Base-by-base conservation (phyloP, 2,888 invertebrate species). In the Sialis fuliginosa region DNA sequence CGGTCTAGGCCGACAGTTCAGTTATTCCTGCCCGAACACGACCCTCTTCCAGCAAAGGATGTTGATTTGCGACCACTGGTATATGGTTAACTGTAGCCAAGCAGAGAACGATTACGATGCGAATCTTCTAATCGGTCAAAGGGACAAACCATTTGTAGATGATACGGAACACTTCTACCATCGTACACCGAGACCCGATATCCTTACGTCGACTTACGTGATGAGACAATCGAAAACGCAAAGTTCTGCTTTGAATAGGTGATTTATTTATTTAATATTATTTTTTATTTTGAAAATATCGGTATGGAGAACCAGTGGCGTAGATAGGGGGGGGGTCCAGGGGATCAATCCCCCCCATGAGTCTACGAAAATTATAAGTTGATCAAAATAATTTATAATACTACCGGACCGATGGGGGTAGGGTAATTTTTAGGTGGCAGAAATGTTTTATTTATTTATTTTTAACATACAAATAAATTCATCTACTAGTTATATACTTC, bases 51-150 rank as follows among this genome's bases (percentile, higher is more conserved):
- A 84, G 61, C 84, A 84, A 62, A 68, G 83, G 42, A 83, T 84
- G 82, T 69, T 84, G 51, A 77, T 85, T 60, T 85, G 84, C 59
- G 83, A 84, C 63, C 84, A 85, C 60, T 79, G 79, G 83, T 83
- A 83, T 62, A 82, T 83, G 81, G 84, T 84, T 49, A 81, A 83
- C 64, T 84, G 84, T 57, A 78, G 79, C 55, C 74, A 72, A 60
- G 75, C 81, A 0, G 77, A 79, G 56, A 65, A 67, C 48, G 76
- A 81, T 57, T 83, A 81, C 57, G 68, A 70, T 43, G 81, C 81
- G 8, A 83, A 84, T 60, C 63, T 81, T 10, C 66, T 82, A 4
- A 82, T 83, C 47, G 83, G 82, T 2, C 81, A 81, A 62, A 68
- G 75, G 6, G 78, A 78, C 58, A 79, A 78, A 56, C 81, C 78